A percentile compares a stretch with the other conserved stretches of the same genome.
These are phyloP conservation scores for Brachyptera risi DNA, from an alignment of 2,888 invertebrate genomes.

Conservation along the genomic window DNA sequence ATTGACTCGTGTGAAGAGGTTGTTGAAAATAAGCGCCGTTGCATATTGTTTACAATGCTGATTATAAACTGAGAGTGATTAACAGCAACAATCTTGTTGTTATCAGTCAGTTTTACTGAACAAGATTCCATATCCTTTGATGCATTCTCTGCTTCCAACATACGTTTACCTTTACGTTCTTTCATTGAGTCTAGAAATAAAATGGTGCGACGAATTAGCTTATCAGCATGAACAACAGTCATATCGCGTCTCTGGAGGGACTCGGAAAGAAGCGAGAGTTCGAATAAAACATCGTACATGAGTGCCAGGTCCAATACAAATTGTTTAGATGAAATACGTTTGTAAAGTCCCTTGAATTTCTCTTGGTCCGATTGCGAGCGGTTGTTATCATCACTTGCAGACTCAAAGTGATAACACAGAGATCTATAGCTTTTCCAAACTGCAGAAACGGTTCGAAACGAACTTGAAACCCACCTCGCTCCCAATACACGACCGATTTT, in stretches of 20 bases:
- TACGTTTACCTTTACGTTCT: neutral
- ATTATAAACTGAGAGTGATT: neutral
- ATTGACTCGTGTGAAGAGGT: too few relatives aligned
- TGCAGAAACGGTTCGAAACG: slow-evolving; percentile 24
- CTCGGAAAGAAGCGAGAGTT: neutral
- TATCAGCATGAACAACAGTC: neutral
- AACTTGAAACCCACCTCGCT: slow-evolving; percentile 29
- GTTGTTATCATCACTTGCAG: neutral
- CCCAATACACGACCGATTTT: slow-evolving; percentile 30
- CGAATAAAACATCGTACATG: slow-evolving; percentile 4
- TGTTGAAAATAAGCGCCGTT: neutral
- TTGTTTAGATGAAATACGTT: neutral
- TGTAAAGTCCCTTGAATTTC: neutral
- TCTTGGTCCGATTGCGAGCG: neutral
- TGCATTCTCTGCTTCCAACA: neutral
- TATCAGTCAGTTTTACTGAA: neutral
- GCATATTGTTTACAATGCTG: neutral
- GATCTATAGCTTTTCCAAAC: slow-evolving; percentile 26
- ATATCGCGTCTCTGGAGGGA: neutral
- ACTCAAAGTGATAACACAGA: slow-evolving; percentile 6
- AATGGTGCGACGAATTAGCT: neutral
- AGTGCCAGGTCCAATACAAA: neutral
- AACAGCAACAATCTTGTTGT: neutral
- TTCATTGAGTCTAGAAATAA: neutral
- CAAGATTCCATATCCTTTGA: neutral